Conservation (phyloP, 2,888 invertebrate genomes). For the Epinotia demarniana region DNA sequence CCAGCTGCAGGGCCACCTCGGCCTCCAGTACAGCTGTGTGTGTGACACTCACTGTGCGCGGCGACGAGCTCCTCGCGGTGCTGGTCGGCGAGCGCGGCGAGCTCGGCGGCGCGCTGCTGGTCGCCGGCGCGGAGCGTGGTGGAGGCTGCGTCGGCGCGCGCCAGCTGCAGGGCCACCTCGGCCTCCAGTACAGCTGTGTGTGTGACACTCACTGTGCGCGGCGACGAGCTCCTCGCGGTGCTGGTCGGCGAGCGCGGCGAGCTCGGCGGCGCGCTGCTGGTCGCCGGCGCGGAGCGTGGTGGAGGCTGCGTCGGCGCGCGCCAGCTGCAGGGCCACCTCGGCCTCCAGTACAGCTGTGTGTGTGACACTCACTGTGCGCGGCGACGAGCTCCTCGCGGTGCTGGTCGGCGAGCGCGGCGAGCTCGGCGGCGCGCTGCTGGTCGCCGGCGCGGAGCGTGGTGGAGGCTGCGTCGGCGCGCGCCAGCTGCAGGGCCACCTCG, state of each 20-base stretch:
- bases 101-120: slow-evolving; percentile 70
- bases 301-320: no score
- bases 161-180: no score
- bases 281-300: slow-evolving; percentile 55
- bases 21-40: no score
- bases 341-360: no score
- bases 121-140: slow-evolving; percentile 55
- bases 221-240: slow-evolving; percentile 77
- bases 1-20: no score
- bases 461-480: no score
- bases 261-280: slow-evolving; percentile 70
- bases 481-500: no score
- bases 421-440: slow-evolving; percentile 62
- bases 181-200: no score
- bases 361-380: slow-evolving; percentile 57
- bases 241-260: slow-evolving; percentile 65
- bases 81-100: slow-evolving; percentile 65
- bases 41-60: slow-evolving; percentile 50
- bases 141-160: no score
- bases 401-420: slow-evolving; percentile 47
- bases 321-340: no score
- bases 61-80: slow-evolving; percentile 78
- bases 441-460: no score
- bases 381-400: slow-evolving; percentile 46
- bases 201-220: slow-evolving; percentile 57